Base-by-base conservation (phyloP, 92 coral and sea anemone species). In the Actinostola sp. region DNA sequence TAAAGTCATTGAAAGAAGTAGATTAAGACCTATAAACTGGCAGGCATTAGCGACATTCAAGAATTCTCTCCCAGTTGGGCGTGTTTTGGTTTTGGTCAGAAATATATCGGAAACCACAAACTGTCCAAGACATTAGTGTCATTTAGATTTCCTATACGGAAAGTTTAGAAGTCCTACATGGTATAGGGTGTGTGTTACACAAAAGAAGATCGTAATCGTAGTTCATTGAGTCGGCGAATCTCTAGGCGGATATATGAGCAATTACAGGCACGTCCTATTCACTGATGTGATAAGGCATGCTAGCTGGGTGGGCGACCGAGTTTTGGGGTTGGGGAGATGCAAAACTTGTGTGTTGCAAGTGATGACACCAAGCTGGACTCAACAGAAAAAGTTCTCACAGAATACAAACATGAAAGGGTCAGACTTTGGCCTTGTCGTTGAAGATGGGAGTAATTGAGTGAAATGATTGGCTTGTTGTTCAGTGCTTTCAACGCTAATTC, bases 191-290 rank as follows among this genome's bases (percentile, higher is more conserved):
- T 25, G 33, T 57, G 72, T 34, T 28, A 16, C 26, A 68, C 48
- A n/a, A 58, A 58, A 17, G 23, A 34, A 71, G 77, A 71, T 71
- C 24, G 30, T 71, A 58, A 55, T 66, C 27, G 0, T 55, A 0
- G 41, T 13, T 0, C n/a, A 16, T 17, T 41, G 77, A 16, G 77
- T 58, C 66, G 77, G 66, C 77, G 60, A 25, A 36, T 31, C 23
- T 33, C 49, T 45, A 36, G 46, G 30, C 77, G 77, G 77, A 71
- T 71, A 71, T 57, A 23, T 33, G 63, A 36, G 66, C 77, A 71
- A 71, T 71, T 71, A 51, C 11, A 54, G 23, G 53, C 66, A 57
- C 63, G 63, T 30, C 27, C 39, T 17, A 1, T 20, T 39, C 27
- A 16, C 74, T 14, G 26, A 29, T 39, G 32, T 17, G 66, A 71